Evolutionary conservation across 2,797 vertebrate species (phyloP).

Genomic region (Sciaenops ocellatus): DNA sequence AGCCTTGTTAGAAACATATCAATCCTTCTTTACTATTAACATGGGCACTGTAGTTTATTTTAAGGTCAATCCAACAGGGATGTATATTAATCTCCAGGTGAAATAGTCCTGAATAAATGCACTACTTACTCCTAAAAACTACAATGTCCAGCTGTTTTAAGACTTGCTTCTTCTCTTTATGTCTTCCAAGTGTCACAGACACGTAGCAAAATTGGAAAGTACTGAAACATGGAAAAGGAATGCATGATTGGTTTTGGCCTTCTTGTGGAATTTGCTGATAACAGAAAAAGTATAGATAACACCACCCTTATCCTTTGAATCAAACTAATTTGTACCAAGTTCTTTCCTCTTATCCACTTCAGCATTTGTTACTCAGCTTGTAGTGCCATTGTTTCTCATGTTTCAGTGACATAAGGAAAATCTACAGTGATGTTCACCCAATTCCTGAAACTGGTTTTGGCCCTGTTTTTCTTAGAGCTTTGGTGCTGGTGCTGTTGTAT

Average conservation of each 20-base stretch:
- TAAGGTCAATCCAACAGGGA: not conserved
- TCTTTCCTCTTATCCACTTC: too few species aligned
- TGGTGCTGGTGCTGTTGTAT: not conserved
- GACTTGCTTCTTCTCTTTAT: not conserved
- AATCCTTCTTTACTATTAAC: not conserved
- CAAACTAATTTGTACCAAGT: too few species aligned
- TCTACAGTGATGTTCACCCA: not conserved
- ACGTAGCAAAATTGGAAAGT: not conserved
- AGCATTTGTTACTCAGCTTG: too few species aligned
- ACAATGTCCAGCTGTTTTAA: not conserved
- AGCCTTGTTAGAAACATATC: not conserved
- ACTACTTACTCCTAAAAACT: not conserved
- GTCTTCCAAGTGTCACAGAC: not conserved
- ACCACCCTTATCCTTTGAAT: not conserved
- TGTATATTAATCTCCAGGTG: not conserved
- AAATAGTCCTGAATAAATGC: not conserved
- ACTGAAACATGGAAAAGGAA: not conserved
- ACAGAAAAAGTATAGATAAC: not conserved
- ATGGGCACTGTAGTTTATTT: not conserved
- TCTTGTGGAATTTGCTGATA: not conserved
- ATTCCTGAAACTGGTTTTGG: conserved; percentile 5
- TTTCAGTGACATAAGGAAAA: not conserved
- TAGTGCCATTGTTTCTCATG: not conserved
- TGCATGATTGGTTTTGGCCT: not conserved
- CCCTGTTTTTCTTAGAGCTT: not conserved